These are phyloP conservation scores for Muscina levida DNA, from an alignment of 2,888 invertebrate genomes.

Conservation along the genomic window DNA sequence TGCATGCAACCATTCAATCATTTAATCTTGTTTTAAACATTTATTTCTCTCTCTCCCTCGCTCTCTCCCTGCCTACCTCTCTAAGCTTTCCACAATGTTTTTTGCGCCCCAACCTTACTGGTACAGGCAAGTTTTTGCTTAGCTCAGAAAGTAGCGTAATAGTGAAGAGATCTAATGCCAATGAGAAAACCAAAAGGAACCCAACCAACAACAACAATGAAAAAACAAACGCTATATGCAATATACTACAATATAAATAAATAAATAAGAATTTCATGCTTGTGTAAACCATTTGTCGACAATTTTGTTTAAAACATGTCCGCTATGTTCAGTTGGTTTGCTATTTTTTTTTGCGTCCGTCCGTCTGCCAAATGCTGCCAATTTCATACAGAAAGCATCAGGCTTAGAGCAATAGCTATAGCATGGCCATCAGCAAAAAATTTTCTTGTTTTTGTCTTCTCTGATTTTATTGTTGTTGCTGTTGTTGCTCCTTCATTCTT, in stretches of 20 bases:
- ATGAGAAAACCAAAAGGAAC: too few relatives aligned
- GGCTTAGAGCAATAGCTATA: conserved; percentile 13
- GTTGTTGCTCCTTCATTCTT: neutral
- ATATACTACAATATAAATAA: conserved; percentile 36
- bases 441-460: conserved; percentile 51
- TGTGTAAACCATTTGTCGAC: conserved; percentile 79
- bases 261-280: conserved; percentile 74
- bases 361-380: conserved; percentile 6
- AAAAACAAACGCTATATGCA: neutral
- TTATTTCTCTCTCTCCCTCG: conserved; percentile 63
- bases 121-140: neutral
- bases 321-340: conserved; percentile 44
- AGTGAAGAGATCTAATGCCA: conserved; percentile 14
- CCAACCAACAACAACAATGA: neutral
- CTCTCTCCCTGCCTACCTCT: neutral
- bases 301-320: conserved; percentile 76
- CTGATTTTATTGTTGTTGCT: too few relatives aligned
- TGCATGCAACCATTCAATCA: conserved; percentile 69
- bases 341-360: neutral
- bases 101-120: too few relatives aligned
- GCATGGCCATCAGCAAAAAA: conserved; percentile 64
- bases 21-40: conserved; percentile 74
- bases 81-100: too few relatives aligned
- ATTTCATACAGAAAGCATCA: conserved; percentile 26
- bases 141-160: too few relatives aligned